Base-by-base conservation (phyloP, 2,113 vertebrate genomes). In the Anoura caudifer region DNA sequence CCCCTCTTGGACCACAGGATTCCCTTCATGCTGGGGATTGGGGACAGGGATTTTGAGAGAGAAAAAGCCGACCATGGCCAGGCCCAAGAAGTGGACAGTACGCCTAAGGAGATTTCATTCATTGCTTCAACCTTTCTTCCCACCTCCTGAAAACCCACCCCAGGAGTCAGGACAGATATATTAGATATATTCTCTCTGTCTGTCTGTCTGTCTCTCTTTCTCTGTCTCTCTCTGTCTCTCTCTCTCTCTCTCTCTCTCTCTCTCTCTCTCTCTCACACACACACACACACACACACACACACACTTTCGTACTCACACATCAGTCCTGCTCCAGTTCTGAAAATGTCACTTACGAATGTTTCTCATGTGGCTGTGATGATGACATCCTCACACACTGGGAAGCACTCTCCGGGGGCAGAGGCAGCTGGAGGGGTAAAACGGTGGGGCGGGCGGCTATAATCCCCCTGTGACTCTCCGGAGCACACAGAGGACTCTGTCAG, bases 341-440 rank as follows among this genome's bases (percentile, higher is more conserved):
- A 98, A 98, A 98, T 93, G 97, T 97, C 95, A 96, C 97, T 98
- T 88, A 97, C 50, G 76, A 95, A 33, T 76, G 92, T 98, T 98
- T 98, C 98, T 97, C 94, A 98, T 98, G 98, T 98, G 98, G 98
- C 97, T 97, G 94, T 94, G 97, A 98, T 96, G 95, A 92, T 96
- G 98, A 98, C 97, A 98, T 94, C 45, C 97, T 97, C 90, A 93
- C 83, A 96, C 65, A 76, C 95, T 95, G 94, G 97, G 95, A 97
- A 98, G 97, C 96, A 94, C 90, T 95, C 93, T 96, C 97, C 93
- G 79, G 95, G 47, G 96, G 94, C 52, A 41, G 43, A 93, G 90
- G 95, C 75, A 92, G 96, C 96, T 91, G 65, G 96, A 96, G 95
- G 96, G 96, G 90, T 77, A 28, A 59, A 1, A 28, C 65, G 61